These are phyloP conservation scores for Drosophila sordidula DNA, from an alignment of 2,888 invertebrate species.

Conservation along the genomic window DNA sequence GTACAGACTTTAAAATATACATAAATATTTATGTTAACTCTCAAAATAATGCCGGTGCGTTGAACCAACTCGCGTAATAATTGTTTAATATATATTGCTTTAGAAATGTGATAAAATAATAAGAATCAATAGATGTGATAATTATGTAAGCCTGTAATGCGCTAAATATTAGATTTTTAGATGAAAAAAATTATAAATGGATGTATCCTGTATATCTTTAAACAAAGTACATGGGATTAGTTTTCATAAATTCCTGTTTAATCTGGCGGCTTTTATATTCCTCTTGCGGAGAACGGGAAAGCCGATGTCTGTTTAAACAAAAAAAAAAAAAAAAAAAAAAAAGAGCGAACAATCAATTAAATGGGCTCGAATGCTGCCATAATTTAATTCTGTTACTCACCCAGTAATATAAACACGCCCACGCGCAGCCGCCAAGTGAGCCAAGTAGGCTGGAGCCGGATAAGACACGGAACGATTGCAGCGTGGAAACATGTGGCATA, in stretches of 20 bases:
- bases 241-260: slow-evolving; percentile 86
- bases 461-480: slow-evolving; percentile 94
- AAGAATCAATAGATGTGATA: slow-evolving; percentile 17
- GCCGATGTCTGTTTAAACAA: slow-evolving; percentile 9
- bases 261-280: slow-evolving; percentile 86
- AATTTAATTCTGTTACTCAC: slow-evolving; percentile 55
- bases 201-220: slow-evolving; percentile 81
- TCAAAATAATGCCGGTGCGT: too few species aligned
- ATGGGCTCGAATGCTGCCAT: not conserved
- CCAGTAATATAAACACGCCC: slow-evolving; percentile 85
- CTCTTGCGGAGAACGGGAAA: slow-evolving; percentile 85
- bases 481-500: slow-evolving; percentile 94
- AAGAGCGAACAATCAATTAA: not conserved
- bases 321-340: not conserved
- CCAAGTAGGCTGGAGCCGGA: slow-evolving; percentile 95
- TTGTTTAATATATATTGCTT: slow-evolving; percentile 52
- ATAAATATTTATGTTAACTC: too few species aligned
- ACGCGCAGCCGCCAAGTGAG: slow-evolving; percentile 93
- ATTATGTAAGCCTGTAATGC: not conserved
- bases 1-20: too few species aligned
- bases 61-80: not conserved
- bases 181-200: too few species aligned
- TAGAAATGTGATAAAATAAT: slow-evolving; percentile 66
- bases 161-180: not conserved
- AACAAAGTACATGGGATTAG: slow-evolving; percentile 90